Base-by-base conservation (phyloP, 2,113 vertebrate genomes). In the Polypterus senegalus region DNA sequence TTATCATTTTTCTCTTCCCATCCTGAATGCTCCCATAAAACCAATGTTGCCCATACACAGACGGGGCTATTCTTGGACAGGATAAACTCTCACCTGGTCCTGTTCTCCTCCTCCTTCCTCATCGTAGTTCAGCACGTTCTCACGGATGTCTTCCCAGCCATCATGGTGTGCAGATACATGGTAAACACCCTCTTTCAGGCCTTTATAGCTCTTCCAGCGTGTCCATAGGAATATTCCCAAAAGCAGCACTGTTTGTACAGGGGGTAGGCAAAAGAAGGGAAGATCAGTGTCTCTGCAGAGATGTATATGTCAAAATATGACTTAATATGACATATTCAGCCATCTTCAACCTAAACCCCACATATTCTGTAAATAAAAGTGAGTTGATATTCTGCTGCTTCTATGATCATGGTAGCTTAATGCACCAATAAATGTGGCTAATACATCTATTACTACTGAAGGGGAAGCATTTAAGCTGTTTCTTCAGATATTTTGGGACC, bases 71-170 rank as follows among this genome's bases (percentile, higher is more conserved):
- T 27, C 27, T 27, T 27, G 27, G 27, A 27, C 27, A 27, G 27
- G 10, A 55, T 27, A 27, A 27, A 2, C 5, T 10, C 64, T 83
- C 82, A 93, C 92, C 81, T 93, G 89, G 48, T 93, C 91, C 63
- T 91, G 86, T 68, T 93, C 90, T 9, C 91, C 90, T 1, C 90
- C 91, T 4, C 88, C 90, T 79, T 94, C 91, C 77, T 94, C 89
- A 0, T 88, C 88, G 7, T 92, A 93, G 80, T 91, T 90, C 61
- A 92, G 86, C 67, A 90, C 89, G 49, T 91, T 94, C 74, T 94
- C 89, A 4, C 87, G 78, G 74, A 91, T 81, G 76, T 91, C 91
- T 77, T 92, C 90, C 83, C 88, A 74, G 54, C 88, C 88, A 10
- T 93, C 86, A 0, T 83, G 84, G 61, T 83, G 81, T 0, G 78